phyloP scores from a whole-genome alignment of 2,797 vertebrate species.

The Pogonophryne albipinna region DNA sequence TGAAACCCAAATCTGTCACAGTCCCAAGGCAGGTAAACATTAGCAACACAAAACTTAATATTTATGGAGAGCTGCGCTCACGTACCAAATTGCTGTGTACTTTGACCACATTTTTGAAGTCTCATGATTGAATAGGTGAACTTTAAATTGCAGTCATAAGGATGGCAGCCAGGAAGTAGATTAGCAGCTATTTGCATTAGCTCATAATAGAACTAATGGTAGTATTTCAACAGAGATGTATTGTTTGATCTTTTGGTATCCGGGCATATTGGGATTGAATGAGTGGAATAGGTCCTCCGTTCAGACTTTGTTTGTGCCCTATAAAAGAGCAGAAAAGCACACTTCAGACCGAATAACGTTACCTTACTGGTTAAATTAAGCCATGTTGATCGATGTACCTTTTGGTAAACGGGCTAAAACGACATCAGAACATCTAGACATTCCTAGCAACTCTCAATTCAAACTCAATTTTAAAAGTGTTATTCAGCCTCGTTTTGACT shows the following conservation, averaged over 20 bases:
- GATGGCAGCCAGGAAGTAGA: not conserved
- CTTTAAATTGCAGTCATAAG: not conserved
- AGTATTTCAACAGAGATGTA: too few species aligned
- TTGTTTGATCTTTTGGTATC: not conserved
- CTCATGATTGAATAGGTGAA: too few species aligned
- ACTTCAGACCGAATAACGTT: too few species aligned
- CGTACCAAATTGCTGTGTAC: not conserved
- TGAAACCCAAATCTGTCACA: not conserved
- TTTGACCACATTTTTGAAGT: too few species aligned
- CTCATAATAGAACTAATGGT: not conserved
- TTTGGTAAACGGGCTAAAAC: not conserved
- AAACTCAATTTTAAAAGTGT: not conserved
- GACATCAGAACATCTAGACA: not conserved
- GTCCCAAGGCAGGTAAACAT: not conserved
- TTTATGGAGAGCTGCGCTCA: not conserved
- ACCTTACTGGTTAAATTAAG: not conserved
- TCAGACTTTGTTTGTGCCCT: too few species aligned
- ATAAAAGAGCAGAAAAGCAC: too few species aligned
- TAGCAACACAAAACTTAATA: too few species aligned
- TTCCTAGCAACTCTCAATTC: not conserved
- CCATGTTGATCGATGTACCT: not conserved
- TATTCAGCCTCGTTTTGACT: slow-evolving; percentile 11
- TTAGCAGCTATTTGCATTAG: not conserved
- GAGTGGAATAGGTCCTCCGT: too few species aligned
- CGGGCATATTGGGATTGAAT: not conserved